Conservation (phyloP, 2,888 invertebrate species). For the Ctenicera cuprea region DNA sequence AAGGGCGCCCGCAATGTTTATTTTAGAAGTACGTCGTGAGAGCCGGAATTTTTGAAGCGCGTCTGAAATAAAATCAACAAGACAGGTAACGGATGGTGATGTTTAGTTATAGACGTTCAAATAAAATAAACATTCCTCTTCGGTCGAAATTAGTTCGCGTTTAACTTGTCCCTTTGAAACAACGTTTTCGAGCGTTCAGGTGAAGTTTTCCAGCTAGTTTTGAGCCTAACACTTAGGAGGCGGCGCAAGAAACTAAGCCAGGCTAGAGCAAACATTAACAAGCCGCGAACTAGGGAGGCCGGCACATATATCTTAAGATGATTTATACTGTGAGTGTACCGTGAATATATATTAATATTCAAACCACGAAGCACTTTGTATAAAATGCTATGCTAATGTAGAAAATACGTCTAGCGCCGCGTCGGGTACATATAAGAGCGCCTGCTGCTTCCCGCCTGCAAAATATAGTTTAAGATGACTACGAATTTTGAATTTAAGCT, state of each 20-base stretch:
- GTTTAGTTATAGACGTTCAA: background rate
- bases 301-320: slow-evolving; percentile 54
- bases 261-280: slow-evolving; percentile 31
- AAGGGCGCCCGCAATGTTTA: slow-evolving; percentile 10
- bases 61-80: slow-evolving; percentile 8
- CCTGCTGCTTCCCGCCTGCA: slow-evolving; percentile 50
- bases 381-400: slow-evolving; percentile 68
- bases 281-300: slow-evolving; percentile 33
- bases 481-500: slow-evolving; percentile 60
- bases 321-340: slow-evolving; percentile 62
- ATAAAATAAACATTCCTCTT: slow-evolving; percentile 38
- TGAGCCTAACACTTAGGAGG: too few relatives aligned
- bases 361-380: slow-evolving; percentile 67
- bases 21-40: slow-evolving; percentile 4
- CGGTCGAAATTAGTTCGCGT: background rate
- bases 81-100: too few relatives aligned
- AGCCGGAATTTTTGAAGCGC: slow-evolving; percentile 11
- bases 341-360: slow-evolving; percentile 67
- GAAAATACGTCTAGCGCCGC: slow-evolving; percentile 61
- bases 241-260: slow-evolving; percentile 14
- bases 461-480: slow-evolving; percentile 61
- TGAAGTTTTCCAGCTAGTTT: too few relatives aligned
- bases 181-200: background rate
- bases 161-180: too few relatives aligned
- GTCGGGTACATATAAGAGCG: slow-evolving; percentile 50